A percentile compares a stretch with the other conserved stretches of the same genome.
Conservation (phyloP, 1,140 invertebrate species). For the Drosophila sechellia region DNA sequence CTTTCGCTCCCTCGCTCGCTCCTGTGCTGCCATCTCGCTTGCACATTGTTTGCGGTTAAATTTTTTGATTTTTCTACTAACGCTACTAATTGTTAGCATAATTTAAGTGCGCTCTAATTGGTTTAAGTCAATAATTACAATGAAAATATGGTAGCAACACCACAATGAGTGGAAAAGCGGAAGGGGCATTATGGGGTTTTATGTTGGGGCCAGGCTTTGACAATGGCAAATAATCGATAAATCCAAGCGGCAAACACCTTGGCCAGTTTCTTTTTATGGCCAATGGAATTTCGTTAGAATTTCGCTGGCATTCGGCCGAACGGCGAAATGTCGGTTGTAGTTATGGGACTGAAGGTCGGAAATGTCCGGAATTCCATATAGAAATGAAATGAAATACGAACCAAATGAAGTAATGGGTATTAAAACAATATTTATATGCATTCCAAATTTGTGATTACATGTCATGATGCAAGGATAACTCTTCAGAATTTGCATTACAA, state of each 20-base stretch:
- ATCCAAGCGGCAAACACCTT: constrained; percentile 35
- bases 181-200: neutral
- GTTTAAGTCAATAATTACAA: constrained; percentile 51
- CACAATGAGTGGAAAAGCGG: constrained; percentile 8
- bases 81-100: constrained; percentile 37
- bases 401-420: neutral
- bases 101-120: constrained; percentile 68
- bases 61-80: constrained; percentile 36
- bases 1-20: neutral
- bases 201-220: constrained; percentile 26
- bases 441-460: too few species aligned
- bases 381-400: neutral
- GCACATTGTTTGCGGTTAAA: constrained; percentile 12
- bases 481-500: neutral
- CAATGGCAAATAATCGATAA: constrained; percentile 42
- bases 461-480: too few species aligned
- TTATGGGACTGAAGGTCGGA: neutral
- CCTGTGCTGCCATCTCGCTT: constrained; percentile 4
- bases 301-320: neutral
- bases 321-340: neutral
- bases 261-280: constrained; percentile 17
- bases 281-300: constrained; percentile 24
- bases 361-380: neutral
- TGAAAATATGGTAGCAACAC: constrained; percentile 42
- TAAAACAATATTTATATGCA: too few species aligned